These are phyloP conservation scores for Drosophila eohydei DNA, from an alignment of 2,888 invertebrate genomes.

Conservation along the genomic window DNA sequence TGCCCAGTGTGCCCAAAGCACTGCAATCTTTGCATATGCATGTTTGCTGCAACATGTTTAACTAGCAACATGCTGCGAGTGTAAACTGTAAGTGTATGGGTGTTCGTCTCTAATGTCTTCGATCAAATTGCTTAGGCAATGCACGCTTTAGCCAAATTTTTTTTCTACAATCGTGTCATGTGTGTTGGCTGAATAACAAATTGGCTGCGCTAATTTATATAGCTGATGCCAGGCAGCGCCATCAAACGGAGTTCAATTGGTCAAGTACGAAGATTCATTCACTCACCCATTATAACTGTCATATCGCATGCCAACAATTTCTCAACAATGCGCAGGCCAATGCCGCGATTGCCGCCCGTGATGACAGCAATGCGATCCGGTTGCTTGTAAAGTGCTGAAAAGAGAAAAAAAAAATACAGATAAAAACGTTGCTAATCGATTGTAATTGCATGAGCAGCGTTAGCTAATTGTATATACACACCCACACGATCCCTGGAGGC, in stretches of 20 bases:
- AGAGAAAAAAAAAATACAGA: neutral
- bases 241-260: constrained; percentile 14
- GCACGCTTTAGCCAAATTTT: constrained; percentile 18
- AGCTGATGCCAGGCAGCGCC: neutral
- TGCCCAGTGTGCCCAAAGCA: constrained; percentile 17
- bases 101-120: neutral
- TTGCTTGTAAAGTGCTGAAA: constrained; percentile 87
- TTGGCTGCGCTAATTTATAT: constrained; percentile 17
- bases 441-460: constrained; percentile 12
- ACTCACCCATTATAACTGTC: constrained; percentile 90
- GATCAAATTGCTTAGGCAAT: constrained; percentile 9
- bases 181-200: constrained; percentile 58
- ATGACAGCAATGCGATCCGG: constrained; percentile 91
- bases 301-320: constrained; percentile 91
- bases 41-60: constrained; percentile 17
- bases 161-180: constrained; percentile 2
- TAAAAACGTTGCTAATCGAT: constrained; percentile 5
- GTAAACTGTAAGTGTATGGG: constrained; percentile 3
- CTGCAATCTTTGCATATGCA: constrained; percentile 13
- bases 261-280: constrained; percentile 7
- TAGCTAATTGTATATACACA: constrained; percentile 58
- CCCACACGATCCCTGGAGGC: constrained; percentile 82
- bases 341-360: constrained; percentile 95
- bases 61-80: constrained; percentile 15
- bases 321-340: constrained; percentile 91